Evolutionary conservation across 2,888 invertebrate species (phyloP).

Genomic region (Hipparchia semele): DNA sequence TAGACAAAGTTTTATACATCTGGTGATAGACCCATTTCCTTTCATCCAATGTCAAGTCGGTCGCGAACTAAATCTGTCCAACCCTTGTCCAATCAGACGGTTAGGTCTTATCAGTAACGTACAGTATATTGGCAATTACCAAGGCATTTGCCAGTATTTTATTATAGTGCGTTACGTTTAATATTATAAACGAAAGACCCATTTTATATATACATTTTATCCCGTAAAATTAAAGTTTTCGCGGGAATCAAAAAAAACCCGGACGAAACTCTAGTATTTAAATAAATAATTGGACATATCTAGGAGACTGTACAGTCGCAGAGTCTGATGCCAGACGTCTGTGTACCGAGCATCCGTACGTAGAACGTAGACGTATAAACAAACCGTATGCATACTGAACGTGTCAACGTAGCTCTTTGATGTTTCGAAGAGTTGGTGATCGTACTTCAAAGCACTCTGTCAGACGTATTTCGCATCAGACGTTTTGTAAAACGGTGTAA

Average conservation of each 20-base stretch:
- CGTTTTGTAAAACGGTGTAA: constrained; percentile 9
- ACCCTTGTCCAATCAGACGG: background rate
- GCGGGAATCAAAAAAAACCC: too few species aligned
- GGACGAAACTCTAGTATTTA: too few species aligned
- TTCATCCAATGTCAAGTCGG: too few species aligned
- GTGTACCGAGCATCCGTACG: constrained; percentile 1
- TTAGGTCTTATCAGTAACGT: background rate
- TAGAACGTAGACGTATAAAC: constrained; percentile 12
- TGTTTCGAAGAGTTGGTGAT: constrained; percentile 12
- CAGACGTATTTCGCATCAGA: background rate
- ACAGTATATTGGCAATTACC: background rate
- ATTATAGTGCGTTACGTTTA: too few species aligned
- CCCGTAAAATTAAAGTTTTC: too few species aligned
- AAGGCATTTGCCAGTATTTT: too few species aligned
- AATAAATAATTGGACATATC: background rate
- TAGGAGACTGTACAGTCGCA: background rate
- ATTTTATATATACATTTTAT: too few species aligned
- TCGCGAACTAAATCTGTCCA: too few species aligned
- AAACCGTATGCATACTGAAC: background rate
- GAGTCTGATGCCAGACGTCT: constrained; percentile 8
- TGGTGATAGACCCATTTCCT: too few species aligned
- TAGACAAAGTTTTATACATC: too few species aligned
- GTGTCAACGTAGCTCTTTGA: constrained; percentile 22
- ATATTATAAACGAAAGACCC: too few species aligned
- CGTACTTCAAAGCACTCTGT: constrained; percentile 24